Evolutionary conservation across 2,113 vertebrate genomes (phyloP).

Genomic region (Colossoma macropomum): DNA sequence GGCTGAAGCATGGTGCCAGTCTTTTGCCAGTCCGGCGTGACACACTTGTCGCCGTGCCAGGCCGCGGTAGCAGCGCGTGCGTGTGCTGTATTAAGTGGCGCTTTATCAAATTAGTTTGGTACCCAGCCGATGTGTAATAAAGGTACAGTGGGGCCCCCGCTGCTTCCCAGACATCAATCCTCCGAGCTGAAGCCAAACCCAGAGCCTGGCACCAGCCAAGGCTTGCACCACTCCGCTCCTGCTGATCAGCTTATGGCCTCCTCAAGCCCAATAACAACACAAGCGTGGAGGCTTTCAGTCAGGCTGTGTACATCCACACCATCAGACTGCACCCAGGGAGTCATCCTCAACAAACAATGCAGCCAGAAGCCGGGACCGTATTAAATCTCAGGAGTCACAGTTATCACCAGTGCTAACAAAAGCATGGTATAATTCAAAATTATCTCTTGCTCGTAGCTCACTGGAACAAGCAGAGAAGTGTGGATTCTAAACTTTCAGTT

Average conservation of each 20-base stretch:
- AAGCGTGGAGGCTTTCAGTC: conserved; percentile 30
- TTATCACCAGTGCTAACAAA: background rate
- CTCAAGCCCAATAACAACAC: conserved; percentile 46
- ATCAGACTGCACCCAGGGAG: background rate
- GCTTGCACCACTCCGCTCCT: conserved; percentile 52
- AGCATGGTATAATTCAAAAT: background rate
- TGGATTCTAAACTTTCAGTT: too few relatives aligned
- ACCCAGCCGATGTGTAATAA: conserved; percentile 74
- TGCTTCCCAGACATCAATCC: conserved; percentile 64
- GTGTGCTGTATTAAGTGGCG: conserved; percentile 59
- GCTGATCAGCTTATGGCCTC: conserved; percentile 50
- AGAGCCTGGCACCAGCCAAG: conserved; percentile 48
- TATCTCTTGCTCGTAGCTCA: background rate
- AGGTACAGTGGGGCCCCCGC: conserved; percentile 60
- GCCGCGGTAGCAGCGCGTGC: conserved; percentile 47
- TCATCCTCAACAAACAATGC: background rate
- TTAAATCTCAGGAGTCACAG: background rate
- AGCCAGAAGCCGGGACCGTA: background rate
- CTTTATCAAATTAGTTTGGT: conserved; percentile 69
- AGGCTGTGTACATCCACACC: background rate
- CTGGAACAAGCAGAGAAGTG: background rate
- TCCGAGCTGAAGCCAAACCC: conserved; percentile 57
- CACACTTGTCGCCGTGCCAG: conserved; percentile 64
- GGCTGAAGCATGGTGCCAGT: conserved; percentile 50
- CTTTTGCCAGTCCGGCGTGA: conserved; percentile 60